Evolutionary conservation across 2,797 vertebrate species (phyloP).

Genomic region (Melanotaenia parkinsoni): DNA sequence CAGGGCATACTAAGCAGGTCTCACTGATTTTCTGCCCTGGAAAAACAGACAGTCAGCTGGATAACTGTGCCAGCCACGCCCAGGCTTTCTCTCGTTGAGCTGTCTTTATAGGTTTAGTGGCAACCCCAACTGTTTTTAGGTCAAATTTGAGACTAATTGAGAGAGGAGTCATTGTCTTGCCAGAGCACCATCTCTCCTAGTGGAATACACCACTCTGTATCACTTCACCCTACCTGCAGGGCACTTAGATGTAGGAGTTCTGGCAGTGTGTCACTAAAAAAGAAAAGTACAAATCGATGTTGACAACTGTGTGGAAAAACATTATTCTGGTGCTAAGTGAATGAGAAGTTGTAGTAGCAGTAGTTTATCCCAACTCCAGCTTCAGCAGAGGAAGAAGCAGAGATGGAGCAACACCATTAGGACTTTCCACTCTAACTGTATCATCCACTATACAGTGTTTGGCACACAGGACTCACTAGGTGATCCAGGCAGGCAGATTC

Average conservation of each 20-base stretch:
- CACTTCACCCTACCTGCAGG: background rate
- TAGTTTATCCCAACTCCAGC: too few species aligned
- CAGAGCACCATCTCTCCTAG: background rate
- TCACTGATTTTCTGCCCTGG: too few species aligned
- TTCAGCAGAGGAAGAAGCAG: too few species aligned
- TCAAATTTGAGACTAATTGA: background rate
- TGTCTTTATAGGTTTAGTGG: too few species aligned
- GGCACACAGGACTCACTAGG: too few species aligned
- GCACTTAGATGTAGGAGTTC: background rate
- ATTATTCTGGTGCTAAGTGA: background rate
- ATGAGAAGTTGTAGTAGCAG: background rate
- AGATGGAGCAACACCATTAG: too few species aligned
- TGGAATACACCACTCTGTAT: background rate
- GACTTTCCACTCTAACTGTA: too few species aligned
- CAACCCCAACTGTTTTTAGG: background rate
- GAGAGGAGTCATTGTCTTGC: too few species aligned
- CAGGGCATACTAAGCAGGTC: background rate
- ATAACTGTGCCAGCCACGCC: too few species aligned
- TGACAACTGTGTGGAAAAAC: background rate
- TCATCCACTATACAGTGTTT: too few species aligned
- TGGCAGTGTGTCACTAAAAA: background rate
- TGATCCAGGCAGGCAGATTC: background rate
- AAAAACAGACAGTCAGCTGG: too few species aligned
- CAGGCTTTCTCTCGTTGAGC: background rate
- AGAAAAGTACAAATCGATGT: background rate